phyloP scores from a whole-genome alignment of 1,140 invertebrate genomes.

The Leguminivora glycinivorella region DNA sequence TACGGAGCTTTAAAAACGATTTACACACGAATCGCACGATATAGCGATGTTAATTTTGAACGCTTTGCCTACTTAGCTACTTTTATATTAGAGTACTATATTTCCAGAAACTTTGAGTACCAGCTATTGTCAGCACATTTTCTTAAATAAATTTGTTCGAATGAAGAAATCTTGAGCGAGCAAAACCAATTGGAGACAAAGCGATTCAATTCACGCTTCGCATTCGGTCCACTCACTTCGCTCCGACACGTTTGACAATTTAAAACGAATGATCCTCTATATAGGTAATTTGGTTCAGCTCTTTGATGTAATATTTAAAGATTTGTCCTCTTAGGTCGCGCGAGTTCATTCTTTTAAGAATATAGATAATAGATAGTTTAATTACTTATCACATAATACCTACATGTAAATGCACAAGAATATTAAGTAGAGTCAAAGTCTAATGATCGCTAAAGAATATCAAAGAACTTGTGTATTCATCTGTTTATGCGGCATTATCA shows the following conservation, averaged over 20 bases:
- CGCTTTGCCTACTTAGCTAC: too few species aligned
- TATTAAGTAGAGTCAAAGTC: background rate
- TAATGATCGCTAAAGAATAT: background rate
- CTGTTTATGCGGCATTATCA: background rate
- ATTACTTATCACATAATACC: background rate
- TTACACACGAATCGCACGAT: too few species aligned
- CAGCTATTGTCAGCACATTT: background rate
- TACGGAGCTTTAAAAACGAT: too few species aligned
- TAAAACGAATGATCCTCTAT: slow-evolving; percentile 14
- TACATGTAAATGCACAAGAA: background rate
- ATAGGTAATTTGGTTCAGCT: slow-evolving; percentile 20
- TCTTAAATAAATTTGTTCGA: slow-evolving; percentile 29
- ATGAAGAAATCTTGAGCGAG: slow-evolving; percentile 26
- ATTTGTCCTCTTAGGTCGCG: background rate
- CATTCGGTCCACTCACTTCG: slow-evolving; percentile 30
- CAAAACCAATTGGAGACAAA: slow-evolving; percentile 35
- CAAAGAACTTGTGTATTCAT: too few species aligned
- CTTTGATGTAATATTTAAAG: slow-evolving; percentile 30
- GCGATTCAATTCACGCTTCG: slow-evolving; percentile 33
- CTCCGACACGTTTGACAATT: slow-evolving; percentile 23
- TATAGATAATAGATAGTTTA: background rate
- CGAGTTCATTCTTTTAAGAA: background rate
- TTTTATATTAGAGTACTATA: too few species aligned
- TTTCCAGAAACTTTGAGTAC: background rate
- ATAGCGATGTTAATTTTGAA: too few species aligned